phyloP scores from a whole-genome alignment of 2,888 invertebrate genomes.

The Troglohyphantes excavatus region DNA sequence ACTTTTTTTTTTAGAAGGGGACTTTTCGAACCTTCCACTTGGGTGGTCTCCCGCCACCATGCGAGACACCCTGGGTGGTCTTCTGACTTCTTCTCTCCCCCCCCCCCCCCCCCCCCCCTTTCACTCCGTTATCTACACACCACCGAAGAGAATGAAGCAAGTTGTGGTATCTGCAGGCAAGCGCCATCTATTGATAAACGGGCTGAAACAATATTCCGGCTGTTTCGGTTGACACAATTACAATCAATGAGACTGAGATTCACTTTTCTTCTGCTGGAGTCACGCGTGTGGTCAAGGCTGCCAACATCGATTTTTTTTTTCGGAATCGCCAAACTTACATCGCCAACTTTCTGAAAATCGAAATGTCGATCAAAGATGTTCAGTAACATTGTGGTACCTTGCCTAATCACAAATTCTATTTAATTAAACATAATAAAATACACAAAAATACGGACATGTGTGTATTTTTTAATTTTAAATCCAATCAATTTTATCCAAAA shows the following conservation, averaged over 20 bases:
- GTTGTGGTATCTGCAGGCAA: slow-evolving; percentile 31
- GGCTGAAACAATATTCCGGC: slow-evolving; percentile 14
- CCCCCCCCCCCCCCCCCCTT: slow-evolving; percentile 6
- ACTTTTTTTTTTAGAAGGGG: not conserved
- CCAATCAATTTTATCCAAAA: too few species aligned
- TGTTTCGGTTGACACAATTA: slow-evolving; percentile 17
- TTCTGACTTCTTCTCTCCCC: slow-evolving; percentile 13
- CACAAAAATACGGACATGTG: too few species aligned
- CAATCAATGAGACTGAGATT: not conserved
- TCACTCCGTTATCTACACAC: slow-evolving; percentile 21
- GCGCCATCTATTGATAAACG: slow-evolving; percentile 72
- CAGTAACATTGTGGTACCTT: too few species aligned
- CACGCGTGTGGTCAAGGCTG: too few species aligned
- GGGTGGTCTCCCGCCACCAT: slow-evolving; percentile 75
- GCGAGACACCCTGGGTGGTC: slow-evolving; percentile 74
- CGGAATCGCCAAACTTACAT: too few species aligned
- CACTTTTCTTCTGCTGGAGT: too few species aligned
- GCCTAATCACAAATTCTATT: too few species aligned
- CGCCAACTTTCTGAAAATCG: too few species aligned
- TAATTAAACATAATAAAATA: too few species aligned
- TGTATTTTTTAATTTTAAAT: too few species aligned
- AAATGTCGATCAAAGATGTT: too few species aligned
- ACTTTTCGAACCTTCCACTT: slow-evolving; percentile 25
- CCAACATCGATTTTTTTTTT: too few species aligned
- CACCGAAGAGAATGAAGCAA: slow-evolving; percentile 17